phyloP scores from a whole-genome alignment of 2,888 invertebrate genomes.

The Thecocarcelia acutangulata region DNA sequence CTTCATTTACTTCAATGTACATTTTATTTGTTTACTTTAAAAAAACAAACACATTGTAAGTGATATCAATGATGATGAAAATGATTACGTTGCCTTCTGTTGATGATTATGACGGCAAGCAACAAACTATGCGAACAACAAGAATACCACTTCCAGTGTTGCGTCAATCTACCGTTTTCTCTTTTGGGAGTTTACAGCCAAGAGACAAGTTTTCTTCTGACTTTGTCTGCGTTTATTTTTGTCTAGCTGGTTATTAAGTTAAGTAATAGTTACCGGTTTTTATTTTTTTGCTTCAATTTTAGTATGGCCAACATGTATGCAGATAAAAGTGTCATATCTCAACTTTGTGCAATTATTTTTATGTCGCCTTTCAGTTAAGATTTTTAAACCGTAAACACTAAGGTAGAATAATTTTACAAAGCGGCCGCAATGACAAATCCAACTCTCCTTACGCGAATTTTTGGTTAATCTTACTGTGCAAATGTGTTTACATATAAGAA shows the following conservation, averaged over 20 bases:
- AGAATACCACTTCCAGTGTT: slow-evolving; percentile 7
- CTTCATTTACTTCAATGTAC: background rate
- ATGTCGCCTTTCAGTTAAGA: too few species aligned
- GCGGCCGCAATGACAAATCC: too few species aligned
- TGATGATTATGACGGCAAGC: slow-evolving; percentile 42
- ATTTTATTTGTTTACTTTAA: slow-evolving; percentile 12
- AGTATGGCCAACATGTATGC: slow-evolving; percentile 6
- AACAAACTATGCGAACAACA: background rate
- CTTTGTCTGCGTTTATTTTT: slow-evolving; percentile 10
- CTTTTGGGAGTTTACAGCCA: slow-evolving; percentile 49
- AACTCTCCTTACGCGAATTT: too few species aligned
- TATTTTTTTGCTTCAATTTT: slow-evolving; percentile 17
- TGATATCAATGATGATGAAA: slow-evolving; percentile 14
- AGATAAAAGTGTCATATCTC: background rate
- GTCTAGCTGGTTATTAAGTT: slow-evolving; percentile 50
- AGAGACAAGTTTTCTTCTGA: slow-evolving; percentile 8
- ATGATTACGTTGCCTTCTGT: slow-evolving; percentile 26
- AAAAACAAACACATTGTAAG: slow-evolving; percentile 30
- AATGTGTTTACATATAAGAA: too few species aligned
- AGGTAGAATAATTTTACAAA: too few species aligned
- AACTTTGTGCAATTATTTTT: too few species aligned
- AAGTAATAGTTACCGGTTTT: slow-evolving; percentile 69
- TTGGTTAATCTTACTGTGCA: too few species aligned
- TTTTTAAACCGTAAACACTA: too few species aligned
- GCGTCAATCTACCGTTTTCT: slow-evolving; percentile 24